Percentiles rank a stretch among this genome's conserved stretches.
These are phyloP conservation scores for Apistogramma diplotaenia DNA, from an alignment of 2,113 vertebrate species.

Conservation along the genomic window DNA sequence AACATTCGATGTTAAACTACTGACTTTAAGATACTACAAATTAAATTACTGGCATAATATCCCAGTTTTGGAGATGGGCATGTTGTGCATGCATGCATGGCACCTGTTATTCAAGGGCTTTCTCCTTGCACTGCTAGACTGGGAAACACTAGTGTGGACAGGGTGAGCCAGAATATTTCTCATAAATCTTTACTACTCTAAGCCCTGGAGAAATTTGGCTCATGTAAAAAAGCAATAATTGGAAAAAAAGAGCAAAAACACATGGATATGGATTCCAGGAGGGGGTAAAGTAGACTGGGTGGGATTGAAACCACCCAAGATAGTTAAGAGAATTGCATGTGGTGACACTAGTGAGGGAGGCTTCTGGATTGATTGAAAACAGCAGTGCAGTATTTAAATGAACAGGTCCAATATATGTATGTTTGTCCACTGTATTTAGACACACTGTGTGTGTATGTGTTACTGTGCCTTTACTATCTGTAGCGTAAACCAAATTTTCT, in stretches of 20 bases:
- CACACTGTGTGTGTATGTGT: too few relatives aligned
- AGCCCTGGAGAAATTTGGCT: slow-evolving; percentile 45
- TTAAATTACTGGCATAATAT: neutral
- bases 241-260: slow-evolving; percentile 21
- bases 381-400: slow-evolving; percentile 41
- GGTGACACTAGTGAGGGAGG: slow-evolving; percentile 61
- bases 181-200: slow-evolving; percentile 63
- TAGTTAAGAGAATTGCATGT: slow-evolving; percentile 63
- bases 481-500: neutral
- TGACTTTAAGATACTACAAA: neutral
- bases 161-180: slow-evolving; percentile 33
- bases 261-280: slow-evolving; percentile 33
- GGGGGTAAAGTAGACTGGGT: slow-evolving; percentile 32
- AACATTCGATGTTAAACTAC: slow-evolving; percentile 25
- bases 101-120: slow-evolving; percentile 53
- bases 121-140: slow-evolving; percentile 40
- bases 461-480: too few relatives aligned
- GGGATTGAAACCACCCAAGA: slow-evolving; percentile 57
- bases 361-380: slow-evolving; percentile 59
- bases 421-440: neutral
- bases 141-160: slow-evolving; percentile 26
- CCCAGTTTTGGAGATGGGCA: neutral
- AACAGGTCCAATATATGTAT: slow-evolving; percentile 36
- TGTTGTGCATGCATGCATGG: slow-evolving; percentile 4
- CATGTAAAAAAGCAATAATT: slow-evolving; percentile 9